Conservation (phyloP, 2,888 invertebrate genomes). For the Tridacna gigas region DNA sequence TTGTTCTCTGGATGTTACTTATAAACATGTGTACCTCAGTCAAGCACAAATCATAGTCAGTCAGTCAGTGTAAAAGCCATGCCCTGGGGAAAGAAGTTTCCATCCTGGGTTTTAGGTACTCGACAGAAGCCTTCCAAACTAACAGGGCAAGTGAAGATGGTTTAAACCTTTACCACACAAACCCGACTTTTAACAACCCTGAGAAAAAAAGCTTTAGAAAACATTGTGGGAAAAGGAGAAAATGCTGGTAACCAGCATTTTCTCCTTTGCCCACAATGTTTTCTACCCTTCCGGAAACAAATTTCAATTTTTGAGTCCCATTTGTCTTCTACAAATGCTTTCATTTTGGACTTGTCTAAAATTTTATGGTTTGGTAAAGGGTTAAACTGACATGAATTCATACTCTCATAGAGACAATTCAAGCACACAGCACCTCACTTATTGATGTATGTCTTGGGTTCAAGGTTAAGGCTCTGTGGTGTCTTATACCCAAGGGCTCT, state of each 20-base stretch:
- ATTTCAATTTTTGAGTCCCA: no score
- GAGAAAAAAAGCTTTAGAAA: no score
- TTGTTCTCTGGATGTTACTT: slow-evolving; percentile 64
- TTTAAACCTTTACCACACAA: no score
- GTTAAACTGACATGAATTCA: slow-evolving; percentile 65
- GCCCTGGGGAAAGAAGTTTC: slow-evolving; percentile 64
- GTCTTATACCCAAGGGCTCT: no score
- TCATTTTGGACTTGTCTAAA: not conserved
- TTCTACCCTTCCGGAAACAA: no score
- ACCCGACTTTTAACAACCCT: no score
- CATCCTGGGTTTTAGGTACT: slow-evolving; percentile 65
- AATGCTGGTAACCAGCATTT: not conserved
- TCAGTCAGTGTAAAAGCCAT: slow-evolving; percentile 54
- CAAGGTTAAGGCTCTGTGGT: no score
- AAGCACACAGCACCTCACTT: slow-evolving; percentile 65
- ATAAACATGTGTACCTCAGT: slow-evolving; percentile 68
- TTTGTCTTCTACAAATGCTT: not conserved
- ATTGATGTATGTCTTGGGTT: no score
- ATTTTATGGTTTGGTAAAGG: not conserved
- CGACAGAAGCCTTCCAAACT: slow-evolving; percentile 70
- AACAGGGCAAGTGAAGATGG: slow-evolving; percentile 76
- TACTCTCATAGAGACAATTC: slow-evolving; percentile 78
- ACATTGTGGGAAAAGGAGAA: not conserved
- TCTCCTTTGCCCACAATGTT: no score
- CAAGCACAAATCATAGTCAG: slow-evolving; percentile 62